A percentile compares a stretch with the other conserved stretches of the same genome.
Conservation (phyloP, 2,113 vertebrate genomes). For the Ictidomys tridecemlineatus region DNA sequence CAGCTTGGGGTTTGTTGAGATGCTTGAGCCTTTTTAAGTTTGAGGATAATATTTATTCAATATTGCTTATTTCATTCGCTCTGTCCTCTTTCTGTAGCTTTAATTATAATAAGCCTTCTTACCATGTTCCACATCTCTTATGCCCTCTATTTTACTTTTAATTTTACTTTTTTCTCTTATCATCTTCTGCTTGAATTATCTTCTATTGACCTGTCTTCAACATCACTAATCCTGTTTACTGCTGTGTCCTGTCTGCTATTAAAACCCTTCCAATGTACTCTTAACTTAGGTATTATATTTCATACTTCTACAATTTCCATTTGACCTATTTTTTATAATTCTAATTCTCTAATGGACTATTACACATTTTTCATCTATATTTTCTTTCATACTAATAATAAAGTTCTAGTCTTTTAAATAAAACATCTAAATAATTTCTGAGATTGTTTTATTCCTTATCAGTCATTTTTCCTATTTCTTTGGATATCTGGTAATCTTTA, state of each 20-base stretch:
- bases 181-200: slow-evolving; percentile 7
- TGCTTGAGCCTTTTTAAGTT: slow-evolving; percentile 48
- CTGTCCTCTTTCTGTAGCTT: background rate
- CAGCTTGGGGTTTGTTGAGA: background rate
- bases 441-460: background rate
- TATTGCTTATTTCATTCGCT: slow-evolving; percentile 18
- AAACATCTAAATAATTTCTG: background rate
- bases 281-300: slow-evolving; percentile 8
- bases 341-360: slow-evolving; percentile 18
- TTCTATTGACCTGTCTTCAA: background rate
- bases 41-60: slow-evolving; percentile 19
- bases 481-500: background rate
- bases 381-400: background rate
- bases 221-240: background rate
- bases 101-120: background rate
- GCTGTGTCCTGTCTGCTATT: background rate
- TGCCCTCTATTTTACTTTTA: background rate
- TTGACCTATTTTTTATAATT: background rate
- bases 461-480: background rate
- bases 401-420: background rate
- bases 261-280: background rate
- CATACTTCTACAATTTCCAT: background rate
- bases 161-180: slow-evolving; percentile 7
- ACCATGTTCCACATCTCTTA: background rate
- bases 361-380: background rate